Conservation (phyloP, 37 sponge, comb jelly and placozoan genomes). For the Geodia barretti region DNA sequence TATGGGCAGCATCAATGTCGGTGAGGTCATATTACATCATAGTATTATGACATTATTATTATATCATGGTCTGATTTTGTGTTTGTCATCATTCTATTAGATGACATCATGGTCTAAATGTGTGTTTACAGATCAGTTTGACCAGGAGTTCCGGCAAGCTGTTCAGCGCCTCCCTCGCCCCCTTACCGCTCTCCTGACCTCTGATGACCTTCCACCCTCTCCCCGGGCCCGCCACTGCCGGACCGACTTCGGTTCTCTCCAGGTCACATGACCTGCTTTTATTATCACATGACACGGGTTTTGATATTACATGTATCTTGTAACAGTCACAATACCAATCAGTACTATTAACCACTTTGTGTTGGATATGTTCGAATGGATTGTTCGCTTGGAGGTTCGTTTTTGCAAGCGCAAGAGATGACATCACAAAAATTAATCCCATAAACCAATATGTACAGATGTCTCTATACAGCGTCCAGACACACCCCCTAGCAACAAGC, state of each 20-base stretch:
- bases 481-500: too few relatives aligned
- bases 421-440: background rate
- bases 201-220: constrained; percentile 33
- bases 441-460: background rate
- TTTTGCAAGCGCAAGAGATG: background rate
- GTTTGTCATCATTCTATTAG: background rate
- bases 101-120: background rate
- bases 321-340: too few relatives aligned
- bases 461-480: too few relatives aligned
- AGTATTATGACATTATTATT: background rate
- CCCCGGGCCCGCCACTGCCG: constrained; percentile 37
- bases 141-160: constrained; percentile 36
- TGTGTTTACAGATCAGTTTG: constrained; percentile 47
- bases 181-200: constrained; percentile 3
- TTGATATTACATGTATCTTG: too few relatives aligned
- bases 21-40: constrained; percentile 3
- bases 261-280: constrained; percentile 11
- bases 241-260: constrained; percentile 46
- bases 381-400: background rate
- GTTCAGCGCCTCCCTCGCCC: constrained; percentile 36
- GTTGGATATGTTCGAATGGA: too few relatives aligned
- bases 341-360: too few relatives aligned
- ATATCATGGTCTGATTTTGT: background rate
- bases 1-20: constrained; percentile 23
- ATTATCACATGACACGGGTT: too few relatives aligned